A percentile compares a stretch with the other conserved stretches of the same genome.
Conservation (phyloP, 2,888 invertebrate genomes). For the Stenchaetothrips biformis region DNA sequence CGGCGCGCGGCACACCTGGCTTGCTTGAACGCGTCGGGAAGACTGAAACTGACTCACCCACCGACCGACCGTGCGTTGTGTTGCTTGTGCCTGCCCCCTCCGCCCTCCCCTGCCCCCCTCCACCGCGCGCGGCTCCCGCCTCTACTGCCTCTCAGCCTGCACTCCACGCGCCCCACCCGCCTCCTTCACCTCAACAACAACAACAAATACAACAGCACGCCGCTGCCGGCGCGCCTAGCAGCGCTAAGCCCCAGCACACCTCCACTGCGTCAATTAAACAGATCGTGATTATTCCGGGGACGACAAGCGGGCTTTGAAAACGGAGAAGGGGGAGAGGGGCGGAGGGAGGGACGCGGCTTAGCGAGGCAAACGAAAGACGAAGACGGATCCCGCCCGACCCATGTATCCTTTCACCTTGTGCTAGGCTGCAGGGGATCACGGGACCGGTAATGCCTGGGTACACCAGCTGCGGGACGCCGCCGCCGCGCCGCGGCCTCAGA, state of each 20-base stretch:
- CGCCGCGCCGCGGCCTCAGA: too few relatives aligned
- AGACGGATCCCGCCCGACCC: too few relatives aligned
- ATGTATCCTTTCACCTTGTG: too few relatives aligned
- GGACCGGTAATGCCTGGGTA: too few relatives aligned
- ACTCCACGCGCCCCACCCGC: background rate
- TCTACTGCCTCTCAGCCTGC: too few relatives aligned
- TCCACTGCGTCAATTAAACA: conserved; percentile 8
- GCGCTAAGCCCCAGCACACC: too few relatives aligned
- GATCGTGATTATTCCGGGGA: conserved; percentile 14
- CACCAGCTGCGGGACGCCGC: too few relatives aligned
- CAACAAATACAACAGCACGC: background rate
- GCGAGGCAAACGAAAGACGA: too few relatives aligned
- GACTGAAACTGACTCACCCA: conserved; percentile 18
- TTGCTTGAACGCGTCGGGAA: background rate
- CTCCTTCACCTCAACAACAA: background rate
- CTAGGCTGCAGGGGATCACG: too few relatives aligned
- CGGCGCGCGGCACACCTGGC: background rate
- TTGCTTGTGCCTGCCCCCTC: background rate
- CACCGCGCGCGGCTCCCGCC: background rate
- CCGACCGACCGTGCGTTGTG: background rate
- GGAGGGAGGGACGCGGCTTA: background rate
- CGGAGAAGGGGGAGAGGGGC: background rate
- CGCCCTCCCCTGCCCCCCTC: background rate
- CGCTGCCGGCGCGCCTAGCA: too few relatives aligned
- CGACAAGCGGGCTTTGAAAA: background rate